Conservation (phyloP, 2,888 invertebrate genomes). For the Mythimna loreyi region DNA sequence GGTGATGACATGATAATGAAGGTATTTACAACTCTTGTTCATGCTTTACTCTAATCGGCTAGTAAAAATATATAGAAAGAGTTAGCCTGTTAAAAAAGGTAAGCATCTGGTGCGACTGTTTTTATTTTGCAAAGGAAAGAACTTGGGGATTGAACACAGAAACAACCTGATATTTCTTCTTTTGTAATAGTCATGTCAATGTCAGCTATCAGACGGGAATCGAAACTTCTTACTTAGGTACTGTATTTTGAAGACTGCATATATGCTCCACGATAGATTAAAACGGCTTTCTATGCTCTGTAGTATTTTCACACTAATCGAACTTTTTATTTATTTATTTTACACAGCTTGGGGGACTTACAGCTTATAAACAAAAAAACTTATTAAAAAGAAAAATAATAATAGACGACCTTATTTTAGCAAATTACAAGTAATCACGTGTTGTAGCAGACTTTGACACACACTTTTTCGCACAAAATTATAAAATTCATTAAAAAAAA, state of each 20-base stretch:
- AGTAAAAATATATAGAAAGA: neutral
- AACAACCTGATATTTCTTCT: neutral
- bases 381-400: too few relatives aligned
- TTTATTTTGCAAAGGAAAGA: neutral
- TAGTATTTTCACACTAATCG: neutral
- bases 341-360: too few relatives aligned
- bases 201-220: neutral
- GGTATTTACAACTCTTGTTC: too few relatives aligned
- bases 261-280: neutral
- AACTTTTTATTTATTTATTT: too few relatives aligned
- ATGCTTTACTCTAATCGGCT: neutral
- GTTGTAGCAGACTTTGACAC: too few relatives aligned
- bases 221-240: neutral
- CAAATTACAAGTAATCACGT: too few relatives aligned
- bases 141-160: neutral
- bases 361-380: too few relatives aligned
- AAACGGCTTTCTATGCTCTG: neutral
- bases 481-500: neutral
- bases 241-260: too few relatives aligned
- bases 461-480: neutral
- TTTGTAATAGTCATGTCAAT: neutral
- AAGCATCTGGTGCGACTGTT: neutral
- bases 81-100: neutral
- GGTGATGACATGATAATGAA: too few relatives aligned
- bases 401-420: too few relatives aligned